A percentile compares a stretch with the other conserved stretches of the same genome.
Evolutionary conservation across 1,140 invertebrate species (phyloP).

Genomic region (Bombyx mori): DNA sequence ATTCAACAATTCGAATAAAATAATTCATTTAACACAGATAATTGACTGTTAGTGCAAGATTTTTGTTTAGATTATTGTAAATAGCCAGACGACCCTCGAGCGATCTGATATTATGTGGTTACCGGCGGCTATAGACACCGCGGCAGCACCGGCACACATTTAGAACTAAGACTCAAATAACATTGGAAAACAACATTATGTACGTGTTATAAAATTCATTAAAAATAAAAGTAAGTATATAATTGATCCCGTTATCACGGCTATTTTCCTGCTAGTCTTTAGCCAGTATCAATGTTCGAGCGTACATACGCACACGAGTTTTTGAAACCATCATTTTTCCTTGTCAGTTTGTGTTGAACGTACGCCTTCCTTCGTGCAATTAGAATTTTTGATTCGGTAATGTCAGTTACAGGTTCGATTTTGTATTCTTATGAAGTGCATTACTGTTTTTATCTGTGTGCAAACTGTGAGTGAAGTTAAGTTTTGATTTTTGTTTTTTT

Average conservation of each 20-base stretch:
- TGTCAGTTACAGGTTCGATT: slow-evolving; percentile 9
- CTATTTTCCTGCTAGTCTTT: slow-evolving; percentile 34
- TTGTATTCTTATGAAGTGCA: slow-evolving; percentile 11
- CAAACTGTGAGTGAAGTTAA: not conserved
- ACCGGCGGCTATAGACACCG: too few species aligned
- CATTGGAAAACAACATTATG: not conserved
- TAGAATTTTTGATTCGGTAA: slow-evolving; percentile 14
- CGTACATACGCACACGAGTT: slow-evolving; percentile 16
- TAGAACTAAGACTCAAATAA: not conserved
- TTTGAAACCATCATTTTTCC: slow-evolving; percentile 43
- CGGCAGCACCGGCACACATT: not conserved
- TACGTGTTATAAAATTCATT: not conserved
- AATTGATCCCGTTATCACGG: slow-evolving; percentile 36
- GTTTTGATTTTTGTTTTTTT: slow-evolving; percentile 2
- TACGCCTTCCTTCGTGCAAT: slow-evolving; percentile 38
- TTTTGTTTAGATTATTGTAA: too few species aligned
- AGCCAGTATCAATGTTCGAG: slow-evolving; percentile 27
- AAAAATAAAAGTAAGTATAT: slow-evolving; percentile 10
- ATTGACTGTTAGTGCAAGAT: too few species aligned
- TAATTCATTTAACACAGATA: too few species aligned
- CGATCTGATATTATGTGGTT: too few species aligned
- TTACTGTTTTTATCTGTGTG: not conserved
- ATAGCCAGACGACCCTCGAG: too few species aligned
- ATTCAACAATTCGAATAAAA: too few species aligned
- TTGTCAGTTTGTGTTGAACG: slow-evolving; percentile 36